Conservation (phyloP, 2,113 vertebrate genomes). For the Stegostoma tigrinum region DNA sequence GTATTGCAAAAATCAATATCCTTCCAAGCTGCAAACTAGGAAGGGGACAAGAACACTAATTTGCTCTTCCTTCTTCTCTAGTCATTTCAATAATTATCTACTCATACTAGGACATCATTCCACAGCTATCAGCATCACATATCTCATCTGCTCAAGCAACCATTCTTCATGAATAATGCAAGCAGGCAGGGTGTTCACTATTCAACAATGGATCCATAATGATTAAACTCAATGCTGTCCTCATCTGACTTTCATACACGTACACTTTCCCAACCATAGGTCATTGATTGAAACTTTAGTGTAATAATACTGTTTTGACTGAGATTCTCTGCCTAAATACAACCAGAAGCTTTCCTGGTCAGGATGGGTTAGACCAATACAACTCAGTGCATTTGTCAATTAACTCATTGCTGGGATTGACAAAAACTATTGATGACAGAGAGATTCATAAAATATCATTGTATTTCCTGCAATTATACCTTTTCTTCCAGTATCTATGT, state of each 20-base stretch:
- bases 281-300: not conserved
- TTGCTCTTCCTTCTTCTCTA: not conserved
- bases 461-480: not conserved
- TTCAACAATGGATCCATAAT: not conserved
- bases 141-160: not conserved
- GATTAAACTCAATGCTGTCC: not conserved
- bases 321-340: not conserved
- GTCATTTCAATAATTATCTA: not conserved
- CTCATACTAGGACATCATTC: not conserved
- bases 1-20: not conserved
- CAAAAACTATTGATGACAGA: not conserved
- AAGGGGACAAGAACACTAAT: not conserved
- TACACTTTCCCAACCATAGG: not conserved
- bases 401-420: not conserved
- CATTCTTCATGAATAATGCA: not conserved
- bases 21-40: not conserved
- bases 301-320: not conserved
- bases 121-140: not conserved
- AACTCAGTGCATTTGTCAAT: not conserved
- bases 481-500: not conserved
- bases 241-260: not conserved
- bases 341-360: not conserved
- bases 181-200: not conserved
- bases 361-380: too few species aligned
- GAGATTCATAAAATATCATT: not conserved